Percentiles rank a stretch among this genome's conserved stretches.
Evolutionary conservation across 2,113 vertebrate species (phyloP).

Genomic region (Corythoichthys haematopterus): DNA sequence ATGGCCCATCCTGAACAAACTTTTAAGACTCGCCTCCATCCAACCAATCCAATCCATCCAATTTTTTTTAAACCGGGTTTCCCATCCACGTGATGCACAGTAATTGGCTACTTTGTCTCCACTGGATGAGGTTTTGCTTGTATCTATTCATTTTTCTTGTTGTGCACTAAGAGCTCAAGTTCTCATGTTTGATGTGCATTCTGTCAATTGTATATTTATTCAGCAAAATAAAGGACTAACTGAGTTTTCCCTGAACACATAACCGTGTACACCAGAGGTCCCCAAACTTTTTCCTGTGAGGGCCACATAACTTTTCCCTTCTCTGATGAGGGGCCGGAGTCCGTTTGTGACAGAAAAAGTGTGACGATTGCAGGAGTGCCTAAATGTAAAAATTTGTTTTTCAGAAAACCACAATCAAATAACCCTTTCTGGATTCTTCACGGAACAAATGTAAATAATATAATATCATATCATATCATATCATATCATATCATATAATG

Average conservation of each 20-base stretch:
- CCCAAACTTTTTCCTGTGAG: not conserved
- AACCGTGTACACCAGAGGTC: not conserved
- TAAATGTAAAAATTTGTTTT: too few species aligned
- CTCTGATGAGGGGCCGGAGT: too few species aligned
- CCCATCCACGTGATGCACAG: constrained; percentile 75
- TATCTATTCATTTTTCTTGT: not conserved
- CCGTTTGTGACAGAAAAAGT: too few species aligned
- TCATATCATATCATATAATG: too few species aligned
- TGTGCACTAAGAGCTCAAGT: constrained; percentile 8
- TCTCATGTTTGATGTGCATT: constrained; percentile 13
- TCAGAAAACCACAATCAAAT: too few species aligned
- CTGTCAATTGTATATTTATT: constrained; percentile 8
- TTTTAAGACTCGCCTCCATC: constrained; percentile 67
- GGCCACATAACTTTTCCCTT: too few species aligned
- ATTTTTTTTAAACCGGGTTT: constrained; percentile 72
- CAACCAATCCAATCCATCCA: constrained; percentile 40
- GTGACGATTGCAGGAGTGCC: too few species aligned
- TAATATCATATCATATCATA: too few species aligned
- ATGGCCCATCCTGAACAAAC: constrained; percentile 67
- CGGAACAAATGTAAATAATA: too few species aligned
- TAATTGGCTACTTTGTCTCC: constrained; percentile 60
- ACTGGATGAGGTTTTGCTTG: constrained; percentile 26
- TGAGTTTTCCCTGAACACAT: not conserved
- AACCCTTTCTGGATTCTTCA: too few species aligned
- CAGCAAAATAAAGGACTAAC: not conserved